These are phyloP conservation scores for Thera obeliscata DNA, from an alignment of 2,888 invertebrate species.

Conservation along the genomic window DNA sequence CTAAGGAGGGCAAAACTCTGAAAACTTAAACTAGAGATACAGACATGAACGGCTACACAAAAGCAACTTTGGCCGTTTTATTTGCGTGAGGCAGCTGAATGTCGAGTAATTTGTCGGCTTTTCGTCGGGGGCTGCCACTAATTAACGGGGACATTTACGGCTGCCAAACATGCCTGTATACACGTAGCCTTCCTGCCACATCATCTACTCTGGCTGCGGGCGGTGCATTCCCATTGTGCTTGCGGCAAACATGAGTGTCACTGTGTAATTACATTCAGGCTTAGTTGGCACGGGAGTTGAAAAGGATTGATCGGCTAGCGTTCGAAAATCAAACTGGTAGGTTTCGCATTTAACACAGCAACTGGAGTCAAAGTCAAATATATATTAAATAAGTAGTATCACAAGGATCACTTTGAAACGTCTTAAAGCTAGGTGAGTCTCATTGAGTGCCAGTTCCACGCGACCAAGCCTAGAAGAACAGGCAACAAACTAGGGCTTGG, in stretches of 20 bases:
- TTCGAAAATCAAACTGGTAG: conserved; percentile 4
- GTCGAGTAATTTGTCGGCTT: conserved; percentile 73
- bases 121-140: conserved; percentile 71
- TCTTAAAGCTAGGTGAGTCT: too few species aligned
- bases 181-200: conserved; percentile 51
- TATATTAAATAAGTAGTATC: too few species aligned
- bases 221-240: conserved; percentile 49
- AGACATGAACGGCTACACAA: conserved; percentile 9
- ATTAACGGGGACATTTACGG: conserved; percentile 76
- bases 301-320: conserved; percentile 6
- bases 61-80: conserved; percentile 52
- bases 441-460: too few species aligned
- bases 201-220: conserved; percentile 43
- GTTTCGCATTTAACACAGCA: conserved; percentile 8
- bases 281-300: conserved; percentile 16
- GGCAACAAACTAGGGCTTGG: too few species aligned
- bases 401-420: too few species aligned
- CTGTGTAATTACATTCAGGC: conserved; percentile 45
- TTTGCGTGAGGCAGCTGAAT: conserved; percentile 65
- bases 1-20: too few species aligned
- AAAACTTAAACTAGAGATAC: too few species aligned
- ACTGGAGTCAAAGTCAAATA: neutral
- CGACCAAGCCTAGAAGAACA: too few species aligned
- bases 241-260: conserved; percentile 42
- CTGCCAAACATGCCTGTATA: conserved; percentile 71